phyloP scores from a whole-genome alignment of 1,140 invertebrate species.

The Papilio polyxenes region DNA sequence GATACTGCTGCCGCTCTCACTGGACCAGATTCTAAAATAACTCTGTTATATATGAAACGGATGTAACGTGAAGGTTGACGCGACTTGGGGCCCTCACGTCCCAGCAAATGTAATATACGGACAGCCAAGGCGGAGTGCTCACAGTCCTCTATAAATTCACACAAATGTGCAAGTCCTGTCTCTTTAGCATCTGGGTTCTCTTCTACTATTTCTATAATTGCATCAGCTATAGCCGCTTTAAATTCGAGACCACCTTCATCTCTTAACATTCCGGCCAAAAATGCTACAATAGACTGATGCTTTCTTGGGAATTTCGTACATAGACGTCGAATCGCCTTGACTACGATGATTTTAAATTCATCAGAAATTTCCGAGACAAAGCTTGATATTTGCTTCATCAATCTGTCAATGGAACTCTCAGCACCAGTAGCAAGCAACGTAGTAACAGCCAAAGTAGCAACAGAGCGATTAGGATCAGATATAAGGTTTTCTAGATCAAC shows the following conservation, averaged over 20 bases:
- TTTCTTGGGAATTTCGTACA: slow-evolving; percentile 99
- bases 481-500: slow-evolving; percentile 99
- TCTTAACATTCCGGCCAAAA: slow-evolving; percentile 97
- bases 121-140: slow-evolving; percentile 99
- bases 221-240: slow-evolving; percentile 99
- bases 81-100: slow-evolving; percentile 97
- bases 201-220: slow-evolving; percentile 98
- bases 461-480: slow-evolving; percentile 98
- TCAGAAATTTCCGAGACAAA: slow-evolving; percentile 99
- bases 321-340: slow-evolving; percentile 92
- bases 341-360: slow-evolving; percentile 99
- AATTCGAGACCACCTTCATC: slow-evolving; percentile 99
- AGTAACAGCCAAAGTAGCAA: slow-evolving; percentile 99
- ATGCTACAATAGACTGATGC: slow-evolving; percentile 97
- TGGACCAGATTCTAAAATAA: slow-evolving; percentile 97
- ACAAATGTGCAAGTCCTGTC: slow-evolving; percentile 96
- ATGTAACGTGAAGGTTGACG: slow-evolving; percentile 97
- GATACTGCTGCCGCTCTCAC: slow-evolving; percentile 98
- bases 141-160: slow-evolving; percentile 99
- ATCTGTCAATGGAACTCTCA: slow-evolving; percentile 97
- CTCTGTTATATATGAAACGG: slow-evolving; percentile 99
- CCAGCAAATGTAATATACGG: slow-evolving; percentile 97
- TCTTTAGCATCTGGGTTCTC: slow-evolving; percentile 96
- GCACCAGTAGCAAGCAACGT: slow-evolving; percentile 98
- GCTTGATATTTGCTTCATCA: slow-evolving; percentile 99